Base-by-base conservation (phyloP, 2,797 vertebrate species). In the Brotula barbata region DNA sequence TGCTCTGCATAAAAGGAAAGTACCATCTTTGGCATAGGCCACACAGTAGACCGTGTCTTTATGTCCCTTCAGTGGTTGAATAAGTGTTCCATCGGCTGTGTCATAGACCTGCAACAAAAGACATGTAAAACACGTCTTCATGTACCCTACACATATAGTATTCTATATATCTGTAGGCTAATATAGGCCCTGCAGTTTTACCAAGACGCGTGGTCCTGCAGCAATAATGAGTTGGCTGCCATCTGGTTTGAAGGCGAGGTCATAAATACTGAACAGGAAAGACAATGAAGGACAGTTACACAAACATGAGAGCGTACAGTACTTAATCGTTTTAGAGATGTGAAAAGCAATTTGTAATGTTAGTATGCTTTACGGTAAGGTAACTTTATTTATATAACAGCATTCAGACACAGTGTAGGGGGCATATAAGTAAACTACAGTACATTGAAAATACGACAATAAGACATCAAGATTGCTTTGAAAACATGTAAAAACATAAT, bases 1-100 rank as follows among this genome's bases (percentile, higher is more conserved):
- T 41, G 2, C 15, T 20, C 9, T 17, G 17, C 17, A 48, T 4
- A 56, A 81, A 71, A 83, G 22, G 1, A 62, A 67, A 71, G 34
- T 90, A 98, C 97, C 97, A 88, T 99, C 97, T 87, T 94, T 99
- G 20, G 97, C 97, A 25, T 99, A 99, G 0, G 95, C 97, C 71
- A 99, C 97, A 62, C 96, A 99, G 76, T 98, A 99, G 1, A 99
- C 96, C 0, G 93, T 95, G 74, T 97, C 96, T 82, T 96, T 98
- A 68, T 99, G 97, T 79, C 95, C 96, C 65, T 97, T 99, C 71
- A 99, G 81, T 20, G 95, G 96, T 71, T 98, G 95, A 65, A 98
- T 92, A 52, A 98, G 90, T 14, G 93, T 92, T 55, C 96, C 97
- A 86, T 98, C 97, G 33, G 94, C 91, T 40, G 96, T 93, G 54